Evolutionary conservation across 2,113 vertebrate species (phyloP).

Genomic region (Fregata magnificens): DNA sequence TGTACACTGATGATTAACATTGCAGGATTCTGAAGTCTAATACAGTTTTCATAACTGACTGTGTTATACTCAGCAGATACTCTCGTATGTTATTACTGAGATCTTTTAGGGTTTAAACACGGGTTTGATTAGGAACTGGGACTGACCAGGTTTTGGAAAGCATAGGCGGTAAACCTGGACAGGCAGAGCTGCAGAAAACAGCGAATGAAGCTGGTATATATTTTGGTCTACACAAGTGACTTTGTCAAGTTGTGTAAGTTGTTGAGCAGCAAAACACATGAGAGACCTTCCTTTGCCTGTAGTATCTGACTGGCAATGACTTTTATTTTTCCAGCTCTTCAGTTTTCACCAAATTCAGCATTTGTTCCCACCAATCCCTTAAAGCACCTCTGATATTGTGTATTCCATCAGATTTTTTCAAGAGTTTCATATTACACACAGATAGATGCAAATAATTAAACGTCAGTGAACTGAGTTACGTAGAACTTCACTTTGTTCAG

Average conservation of each 20-base stretch:
- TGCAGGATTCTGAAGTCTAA: background rate
- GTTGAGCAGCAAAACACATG: background rate
- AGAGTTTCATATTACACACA: background rate
- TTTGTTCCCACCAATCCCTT: background rate
- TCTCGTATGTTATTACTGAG: background rate
- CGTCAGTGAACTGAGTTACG: background rate
- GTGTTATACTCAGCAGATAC: background rate
- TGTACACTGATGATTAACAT: background rate
- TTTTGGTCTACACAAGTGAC: background rate
- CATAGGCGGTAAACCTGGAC: background rate
- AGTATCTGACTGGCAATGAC: background rate
- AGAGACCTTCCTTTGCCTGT: background rate
- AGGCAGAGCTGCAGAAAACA: background rate
- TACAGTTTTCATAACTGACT: background rate
- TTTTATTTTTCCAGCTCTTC: background rate
- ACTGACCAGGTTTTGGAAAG: background rate
- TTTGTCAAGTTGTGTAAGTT: accelerated
- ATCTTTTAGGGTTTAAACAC: background rate
- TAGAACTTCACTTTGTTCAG: background rate
- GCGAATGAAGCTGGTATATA: accelerated
- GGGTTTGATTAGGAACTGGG: background rate
- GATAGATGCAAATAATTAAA: background rate
- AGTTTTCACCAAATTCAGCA: background rate
- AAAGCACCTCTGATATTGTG: background rate
- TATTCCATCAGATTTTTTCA: background rate